phyloP scores from a whole-genome alignment of 2,113 vertebrate genomes.

The Rhabdomys dilectus region DNA sequence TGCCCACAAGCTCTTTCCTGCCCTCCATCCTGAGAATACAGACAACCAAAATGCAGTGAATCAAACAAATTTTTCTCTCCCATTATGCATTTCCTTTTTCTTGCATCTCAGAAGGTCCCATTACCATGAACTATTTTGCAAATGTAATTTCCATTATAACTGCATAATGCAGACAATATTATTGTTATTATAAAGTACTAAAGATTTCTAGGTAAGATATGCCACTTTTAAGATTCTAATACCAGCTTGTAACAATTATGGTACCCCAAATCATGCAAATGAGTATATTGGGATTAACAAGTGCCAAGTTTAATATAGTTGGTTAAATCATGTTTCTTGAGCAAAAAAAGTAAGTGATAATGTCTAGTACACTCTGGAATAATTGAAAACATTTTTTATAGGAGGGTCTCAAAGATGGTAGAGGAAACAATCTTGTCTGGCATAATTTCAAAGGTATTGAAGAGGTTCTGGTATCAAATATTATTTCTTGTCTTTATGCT shows the following conservation, averaged over 20 bases:
- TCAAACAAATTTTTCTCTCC: conserved; percentile 60
- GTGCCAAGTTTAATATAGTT: conserved; percentile 25
- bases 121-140: conserved; percentile 54
- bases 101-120: conserved; percentile 55
- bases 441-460: conserved; percentile 13
- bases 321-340: conserved; percentile 33
- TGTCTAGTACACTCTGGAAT: background rate
- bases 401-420: background rate
- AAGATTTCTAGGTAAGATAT: conserved; percentile 57
- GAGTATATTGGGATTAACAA: background rate
- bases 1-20: background rate
- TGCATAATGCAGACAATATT: conserved; percentile 48
- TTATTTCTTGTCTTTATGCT: background rate
- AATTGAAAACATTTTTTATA: background rate
- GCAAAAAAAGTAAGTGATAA: background rate
- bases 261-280: conserved; percentile 59
- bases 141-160: conserved; percentile 66
- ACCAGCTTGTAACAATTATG: conserved; percentile 45
- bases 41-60: background rate
- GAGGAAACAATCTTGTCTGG: background rate
- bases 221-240: conserved; percentile 52
- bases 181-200: conserved; percentile 53
- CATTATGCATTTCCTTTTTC: conserved; percentile 1
- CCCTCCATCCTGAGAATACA: background rate
- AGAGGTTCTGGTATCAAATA: background rate